Base-by-base conservation (phyloP, 2,113 vertebrate species). In the Nansenia antarctica region DNA sequence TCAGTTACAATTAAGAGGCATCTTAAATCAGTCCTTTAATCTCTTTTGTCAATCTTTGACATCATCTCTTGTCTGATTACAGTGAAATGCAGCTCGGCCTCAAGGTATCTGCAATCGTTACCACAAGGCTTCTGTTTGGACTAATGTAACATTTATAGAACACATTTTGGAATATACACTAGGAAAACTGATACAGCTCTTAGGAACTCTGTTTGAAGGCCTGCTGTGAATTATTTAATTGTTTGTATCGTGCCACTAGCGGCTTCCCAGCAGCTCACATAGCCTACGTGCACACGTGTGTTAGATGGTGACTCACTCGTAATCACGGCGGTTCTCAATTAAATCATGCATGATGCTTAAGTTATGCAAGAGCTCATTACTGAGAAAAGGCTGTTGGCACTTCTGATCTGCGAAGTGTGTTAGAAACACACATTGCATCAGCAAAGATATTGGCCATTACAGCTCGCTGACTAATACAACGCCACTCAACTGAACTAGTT, bases 201-300 rank as follows among this genome's bases (percentile, higher is more conserved):
- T 5, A 65, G 18, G 6, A 78, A 60, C 35, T 26, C 35, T 58
- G 9, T 61, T 67, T 67, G 53, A 72, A 75, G 24, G 34, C 37
- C 3, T 57, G 9, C 30, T 22, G 27, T 90, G 29, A 70, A 78
- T 86, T 76, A 87, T 81, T 85, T n/a, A 82, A 65, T 5, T 26
- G 49, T 37, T 31, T 34, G 32, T 73, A 70, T 73, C 37, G 0
- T 69, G 32, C n/a, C 54, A 45, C 59, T 24, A 9, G 58, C 37
- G 62, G 24, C 55, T 71, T 78, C 39, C 12, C 54, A 45, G 65
- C 54, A 62, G 32, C 62, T 74, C 32, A 55, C 24, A 20, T 22
- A 57, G n/a, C 45, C 18, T n/a, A 2, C 29, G 15, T 8, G n/a
- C 32, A 14, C 57, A 52, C 52, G 45, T 59, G 68, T 76, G 34